A percentile compares a stretch with the other conserved stretches of the same genome.
phyloP scores from a whole-genome alignment of 1,140 invertebrate species.

The Condylostylus longicornis region DNA sequence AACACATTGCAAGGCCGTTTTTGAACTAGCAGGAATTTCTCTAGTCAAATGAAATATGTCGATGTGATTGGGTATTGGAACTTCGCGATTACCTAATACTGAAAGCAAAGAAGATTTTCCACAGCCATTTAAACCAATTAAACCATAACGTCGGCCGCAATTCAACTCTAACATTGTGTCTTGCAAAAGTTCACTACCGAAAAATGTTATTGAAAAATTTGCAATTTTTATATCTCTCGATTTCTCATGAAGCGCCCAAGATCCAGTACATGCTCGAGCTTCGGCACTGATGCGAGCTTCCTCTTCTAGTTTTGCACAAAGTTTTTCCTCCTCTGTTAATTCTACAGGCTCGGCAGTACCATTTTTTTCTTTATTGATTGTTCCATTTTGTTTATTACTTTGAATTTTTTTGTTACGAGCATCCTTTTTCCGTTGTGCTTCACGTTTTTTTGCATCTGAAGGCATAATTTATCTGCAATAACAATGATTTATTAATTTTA shows the following conservation, averaged over 20 bases:
- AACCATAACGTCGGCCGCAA: constrained; percentile 88
- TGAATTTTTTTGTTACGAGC: constrained; percentile 58
- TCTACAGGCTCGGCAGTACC: constrained; percentile 32
- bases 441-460: constrained; percentile 92
- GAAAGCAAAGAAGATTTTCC: constrained; percentile 90
- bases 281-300: constrained; percentile 85
- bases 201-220: constrained; percentile 95
- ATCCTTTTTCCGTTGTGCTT: constrained; percentile 94
- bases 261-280: constrained; percentile 86
- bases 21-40: constrained; percentile 92
- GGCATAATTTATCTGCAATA: constrained; percentile 82
- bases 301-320: constrained; percentile 75
- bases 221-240: constrained; percentile 94
- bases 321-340: constrained; percentile 51
- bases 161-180: constrained; percentile 95
- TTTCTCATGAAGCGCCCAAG: constrained; percentile 83
- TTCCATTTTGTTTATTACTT: constrained; percentile 29
- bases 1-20: constrained; percentile 84
- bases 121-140: constrained; percentile 92
- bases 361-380: constrained; percentile 30
- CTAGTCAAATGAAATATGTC: constrained; percentile 96
- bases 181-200: constrained; percentile 86
- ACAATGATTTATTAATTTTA: no score
- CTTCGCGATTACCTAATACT: constrained; percentile 81
- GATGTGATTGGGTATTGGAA: constrained; percentile 91